Base-by-base conservation (phyloP, 2,113 vertebrate species). In the Polypterus senegalus region DNA sequence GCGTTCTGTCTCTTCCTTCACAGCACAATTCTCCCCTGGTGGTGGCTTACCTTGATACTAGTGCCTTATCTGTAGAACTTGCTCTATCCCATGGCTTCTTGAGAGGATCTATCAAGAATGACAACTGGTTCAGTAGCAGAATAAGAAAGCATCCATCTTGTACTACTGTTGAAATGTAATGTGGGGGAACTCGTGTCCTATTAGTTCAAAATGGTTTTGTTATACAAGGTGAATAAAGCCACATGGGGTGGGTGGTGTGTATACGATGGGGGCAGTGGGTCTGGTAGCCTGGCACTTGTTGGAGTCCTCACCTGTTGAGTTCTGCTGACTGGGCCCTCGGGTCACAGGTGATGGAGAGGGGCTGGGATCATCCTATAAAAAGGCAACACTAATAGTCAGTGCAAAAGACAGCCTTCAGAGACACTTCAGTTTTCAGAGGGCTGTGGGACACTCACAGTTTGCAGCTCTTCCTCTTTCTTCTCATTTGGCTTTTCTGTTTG, bases 11-110 rank as follows among this genome's bases (percentile, higher is more conserved):
- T 27, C 27, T 27, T 27, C 27, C 2, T 27, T 27, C 27, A 27
- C 27, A 27, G 27, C 27, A 27, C 27, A n/a, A n/a, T 27, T 27
- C 27, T 27, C 11, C 56, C 0, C 0, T 9, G 47, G 59, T 9
- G 47, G 59, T 45, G 60, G 73, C 88, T 83, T 71, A 97, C 96
- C 96, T 96, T 71, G 92, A 93, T 56, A 96, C 86, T 73, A 93
- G 70, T 0, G 94, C 88, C 72, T 94, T 98, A 69, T 98, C 94
- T 74, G 91, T 80, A 47, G 96, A 98, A 83, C 94, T 97, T 77
- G 94, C 94, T 72, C 94, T 83, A 62, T 98, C 96, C 96, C 96
- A 98, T 69, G 91, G 96, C 79, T 96, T 98, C 84, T 94, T 95
- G 76, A 89, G 70, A 74, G 89, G 83, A 77, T 98, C 94, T 97